phyloP scores from a whole-genome alignment of 1,140 invertebrate genomes.

The Agrilus planipennis region DNA sequence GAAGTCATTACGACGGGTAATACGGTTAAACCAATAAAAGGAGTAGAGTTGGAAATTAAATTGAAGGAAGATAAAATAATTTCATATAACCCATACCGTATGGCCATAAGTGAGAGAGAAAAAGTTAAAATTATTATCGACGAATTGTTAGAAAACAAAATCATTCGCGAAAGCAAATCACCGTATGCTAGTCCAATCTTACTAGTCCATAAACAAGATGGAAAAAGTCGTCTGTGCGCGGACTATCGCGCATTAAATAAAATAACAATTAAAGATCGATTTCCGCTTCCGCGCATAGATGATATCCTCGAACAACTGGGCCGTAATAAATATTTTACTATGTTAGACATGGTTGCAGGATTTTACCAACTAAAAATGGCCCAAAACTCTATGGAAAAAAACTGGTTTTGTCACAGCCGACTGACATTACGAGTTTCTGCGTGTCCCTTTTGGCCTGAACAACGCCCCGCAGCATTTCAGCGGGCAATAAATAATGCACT shows the following conservation, averaged over 20 bases:
- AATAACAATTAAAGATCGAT: slow-evolving; percentile 21
- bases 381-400: slow-evolving; percentile 11
- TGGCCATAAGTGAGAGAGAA: neutral
- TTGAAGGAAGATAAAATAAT: neutral
- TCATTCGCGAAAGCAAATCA: slow-evolving; percentile 3
- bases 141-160: neutral
- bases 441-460: slow-evolving; percentile 14
- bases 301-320: slow-evolving; percentile 13
- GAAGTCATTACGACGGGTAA: no score
- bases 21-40: no score
- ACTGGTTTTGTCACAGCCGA: slow-evolving; percentile 12
- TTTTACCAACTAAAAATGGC: slow-evolving; percentile 17
- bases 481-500: slow-evolving; percentile 1
- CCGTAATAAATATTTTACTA: slow-evolving; percentile 14
- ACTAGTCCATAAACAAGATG: slow-evolving; percentile 35
- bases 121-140: neutral
- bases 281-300: slow-evolving; percentile 12
- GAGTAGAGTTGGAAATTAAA: slow-evolving; percentile 8
- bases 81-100: neutral
- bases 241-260: slow-evolving; percentile 36
- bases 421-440: slow-evolving; percentile 15
- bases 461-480: slow-evolving; percentile 6
- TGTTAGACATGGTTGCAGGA: slow-evolving; percentile 21
- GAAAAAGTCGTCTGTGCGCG: no score
- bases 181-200: slow-evolving; percentile 33